phyloP scores from a whole-genome alignment of 2,113 vertebrate genomes.

The Symphodus melops region DNA sequence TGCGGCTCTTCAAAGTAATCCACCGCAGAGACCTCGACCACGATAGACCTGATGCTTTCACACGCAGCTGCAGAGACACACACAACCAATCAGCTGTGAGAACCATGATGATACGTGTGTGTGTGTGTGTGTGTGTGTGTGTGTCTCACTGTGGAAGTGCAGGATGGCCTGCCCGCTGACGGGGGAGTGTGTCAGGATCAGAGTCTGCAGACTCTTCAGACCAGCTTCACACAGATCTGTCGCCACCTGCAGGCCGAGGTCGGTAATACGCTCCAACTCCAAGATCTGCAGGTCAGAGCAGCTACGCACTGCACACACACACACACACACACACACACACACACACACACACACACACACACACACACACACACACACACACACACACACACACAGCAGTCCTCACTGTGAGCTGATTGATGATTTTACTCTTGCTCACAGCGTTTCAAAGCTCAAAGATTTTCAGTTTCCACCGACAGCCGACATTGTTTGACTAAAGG shows the following conservation, averaged over 20 bases:
- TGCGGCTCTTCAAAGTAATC: conserved; percentile 94
- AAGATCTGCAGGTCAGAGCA: conserved; percentile 91
- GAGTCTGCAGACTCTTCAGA: conserved; percentile 88
- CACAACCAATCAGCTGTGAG: neutral
- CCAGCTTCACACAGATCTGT: conserved; percentile 89
- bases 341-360: too few species aligned
- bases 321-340: neutral
- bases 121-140: neutral
- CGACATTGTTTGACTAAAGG: too few species aligned
- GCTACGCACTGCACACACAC: conserved; percentile 84
- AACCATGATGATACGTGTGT: neutral
- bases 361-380: conserved; percentile 1
- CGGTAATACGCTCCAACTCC: conserved; percentile 90
- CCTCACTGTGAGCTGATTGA: too few species aligned
- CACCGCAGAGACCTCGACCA: conserved; percentile 87
- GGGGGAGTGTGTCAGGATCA: conserved; percentile 89
- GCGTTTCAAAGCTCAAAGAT: too few species aligned
- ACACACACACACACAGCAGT: too few species aligned
- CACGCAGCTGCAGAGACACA: conserved; percentile 84
- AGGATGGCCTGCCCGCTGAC: conserved; percentile 93
- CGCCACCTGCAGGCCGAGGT: conserved; percentile 91
- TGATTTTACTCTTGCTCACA: too few species aligned
- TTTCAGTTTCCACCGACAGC: too few species aligned
- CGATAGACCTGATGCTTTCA: conserved; percentile 87
- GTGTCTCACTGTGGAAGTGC: conserved; percentile 92